Conservation (phyloP, 1,140 invertebrate genomes). For the Neotoxoptera formosana region DNA sequence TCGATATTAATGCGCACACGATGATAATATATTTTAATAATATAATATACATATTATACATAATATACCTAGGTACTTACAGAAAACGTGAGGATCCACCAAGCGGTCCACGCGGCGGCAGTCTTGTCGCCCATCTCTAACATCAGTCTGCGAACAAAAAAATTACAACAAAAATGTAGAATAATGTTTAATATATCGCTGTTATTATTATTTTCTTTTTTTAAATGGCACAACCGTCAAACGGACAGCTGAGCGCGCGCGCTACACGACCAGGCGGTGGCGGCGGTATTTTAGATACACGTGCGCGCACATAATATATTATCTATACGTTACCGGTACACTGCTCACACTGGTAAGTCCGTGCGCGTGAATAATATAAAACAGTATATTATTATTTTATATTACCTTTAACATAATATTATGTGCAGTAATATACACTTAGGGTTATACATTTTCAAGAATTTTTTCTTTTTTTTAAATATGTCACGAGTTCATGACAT, state of each 20-base stretch:
- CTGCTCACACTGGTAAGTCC: not conserved
- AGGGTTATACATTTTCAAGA: not conserved
- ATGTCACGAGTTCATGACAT: too few relatives aligned
- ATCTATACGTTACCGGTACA: not conserved
- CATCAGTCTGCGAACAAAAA: not conserved
- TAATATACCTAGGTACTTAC: constrained; percentile 13
- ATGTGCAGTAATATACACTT: not conserved
- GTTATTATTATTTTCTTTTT: not conserved
- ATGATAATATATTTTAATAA: constrained; percentile 14
- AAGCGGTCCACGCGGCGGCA: not conserved
- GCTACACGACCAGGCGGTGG: not conserved
- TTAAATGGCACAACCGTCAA: constrained; percentile 10
- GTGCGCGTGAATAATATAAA: not conserved
- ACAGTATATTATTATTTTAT: not conserved
- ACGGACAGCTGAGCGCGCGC: not conserved
- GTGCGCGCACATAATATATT: not conserved
- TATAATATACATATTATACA: not conserved
- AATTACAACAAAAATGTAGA: not conserved
- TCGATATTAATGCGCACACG: not conserved
- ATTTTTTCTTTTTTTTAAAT: not conserved
- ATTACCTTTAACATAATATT: not conserved
- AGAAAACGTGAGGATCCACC: constrained; percentile 47
- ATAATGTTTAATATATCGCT: not conserved
- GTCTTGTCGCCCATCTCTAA: constrained; percentile 7
- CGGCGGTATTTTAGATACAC: not conserved